Conservation (phyloP, 2,113 vertebrate genomes). For the Brachypteracias leptosomus region DNA sequence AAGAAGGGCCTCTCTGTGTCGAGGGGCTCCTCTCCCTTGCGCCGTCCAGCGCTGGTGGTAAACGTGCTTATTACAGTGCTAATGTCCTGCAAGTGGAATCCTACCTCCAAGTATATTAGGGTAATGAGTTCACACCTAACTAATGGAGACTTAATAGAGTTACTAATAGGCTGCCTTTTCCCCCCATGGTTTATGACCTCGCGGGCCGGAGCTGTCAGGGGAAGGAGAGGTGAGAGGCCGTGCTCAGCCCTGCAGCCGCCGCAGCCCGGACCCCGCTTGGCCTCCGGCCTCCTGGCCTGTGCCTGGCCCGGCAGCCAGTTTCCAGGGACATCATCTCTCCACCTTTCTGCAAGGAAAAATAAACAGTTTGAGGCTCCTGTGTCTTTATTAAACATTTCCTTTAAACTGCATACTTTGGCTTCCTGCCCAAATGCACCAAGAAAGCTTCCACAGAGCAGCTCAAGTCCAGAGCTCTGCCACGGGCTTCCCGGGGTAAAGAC, state of each 20-base stretch:
- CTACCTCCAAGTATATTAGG: conserved; percentile 72
- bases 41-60: background rate
- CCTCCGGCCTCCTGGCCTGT: background rate
- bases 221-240: background rate
- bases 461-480: background rate
- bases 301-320: conserved; percentile 9
- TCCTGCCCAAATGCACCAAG: conserved; percentile 51
- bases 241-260: background rate
- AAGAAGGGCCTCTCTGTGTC: background rate
- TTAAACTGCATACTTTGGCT: conserved; percentile 70
- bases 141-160: conserved; percentile 75
- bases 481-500: background rate
- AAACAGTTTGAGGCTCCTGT: conserved; percentile 67
- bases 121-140: conserved; percentile 82
- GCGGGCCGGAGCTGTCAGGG: background rate
- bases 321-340: conserved; percentile 56
- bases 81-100: conserved; percentile 79
- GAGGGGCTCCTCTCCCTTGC: background rate
- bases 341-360: conserved; percentile 72
- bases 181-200: conserved; percentile 55
- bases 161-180: conserved; percentile 76
- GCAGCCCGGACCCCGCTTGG: background rate
- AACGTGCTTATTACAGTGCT: conserved; percentile 55
- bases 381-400: conserved; percentile 77
- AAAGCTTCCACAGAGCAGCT: conserved; percentile 47